Evolutionary conservation across 2,888 invertebrate genomes (phyloP).

Genomic region (Pollenia labialis): DNA sequence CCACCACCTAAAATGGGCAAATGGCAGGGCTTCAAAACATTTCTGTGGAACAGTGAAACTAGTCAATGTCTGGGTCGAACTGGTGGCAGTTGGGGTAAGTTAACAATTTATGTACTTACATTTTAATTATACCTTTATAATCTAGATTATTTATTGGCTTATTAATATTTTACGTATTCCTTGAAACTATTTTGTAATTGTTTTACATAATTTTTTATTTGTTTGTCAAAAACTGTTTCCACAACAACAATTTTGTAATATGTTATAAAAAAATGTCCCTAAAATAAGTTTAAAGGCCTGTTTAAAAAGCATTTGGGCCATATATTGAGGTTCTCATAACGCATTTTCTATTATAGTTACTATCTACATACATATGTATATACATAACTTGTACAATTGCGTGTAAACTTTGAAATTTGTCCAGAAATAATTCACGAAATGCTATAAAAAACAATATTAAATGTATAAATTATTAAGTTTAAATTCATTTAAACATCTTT

Average conservation of each 20-base stretch:
- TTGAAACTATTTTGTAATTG: conserved; percentile 18
- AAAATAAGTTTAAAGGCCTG: conserved; percentile 29
- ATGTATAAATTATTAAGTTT: too few species aligned
- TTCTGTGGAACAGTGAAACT: conserved; percentile 96
- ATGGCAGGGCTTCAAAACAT: conserved; percentile 93
- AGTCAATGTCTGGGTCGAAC: conserved; percentile 96
- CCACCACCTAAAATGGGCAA: conserved; percentile 92
- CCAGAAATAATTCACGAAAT: too few species aligned
- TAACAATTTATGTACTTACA: conserved; percentile 5
- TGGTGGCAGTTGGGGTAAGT: conserved; percentile 97
- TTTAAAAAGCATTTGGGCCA: conserved; percentile 10
- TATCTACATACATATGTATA: background rate
- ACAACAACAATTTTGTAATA: conserved; percentile 39
- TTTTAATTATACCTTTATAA: background rate
- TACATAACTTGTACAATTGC: background rate
- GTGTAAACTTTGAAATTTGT: background rate
- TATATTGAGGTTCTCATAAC: background rate
- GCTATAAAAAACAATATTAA: too few species aligned
- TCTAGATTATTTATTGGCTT: conserved; percentile 50
- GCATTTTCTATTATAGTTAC: background rate
- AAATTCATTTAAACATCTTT: too few species aligned
- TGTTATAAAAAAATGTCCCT: conserved; percentile 26
- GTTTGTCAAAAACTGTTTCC: conserved; percentile 28
- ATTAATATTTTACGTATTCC: conserved; percentile 15
- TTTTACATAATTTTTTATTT: conserved; percentile 45